Conservation (phyloP, 2,797 vertebrate species). For the Psittacula derbiana region DNA sequence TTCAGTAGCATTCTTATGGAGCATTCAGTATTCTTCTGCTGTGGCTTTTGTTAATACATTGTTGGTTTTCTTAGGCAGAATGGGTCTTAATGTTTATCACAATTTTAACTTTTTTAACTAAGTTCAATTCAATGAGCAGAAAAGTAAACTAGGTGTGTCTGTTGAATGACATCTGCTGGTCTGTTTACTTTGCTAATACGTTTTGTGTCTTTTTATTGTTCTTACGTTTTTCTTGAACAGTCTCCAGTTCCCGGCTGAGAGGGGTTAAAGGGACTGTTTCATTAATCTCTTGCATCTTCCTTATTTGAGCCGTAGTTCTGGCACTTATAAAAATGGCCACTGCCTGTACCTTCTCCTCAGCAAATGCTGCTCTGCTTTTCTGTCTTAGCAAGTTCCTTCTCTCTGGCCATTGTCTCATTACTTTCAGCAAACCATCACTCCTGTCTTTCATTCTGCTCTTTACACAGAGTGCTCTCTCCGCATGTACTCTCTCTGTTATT, state of each 20-base stretch:
- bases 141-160: not conserved
- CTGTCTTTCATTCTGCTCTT: not conserved
- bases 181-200: not conserved
- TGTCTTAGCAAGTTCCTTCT: not conserved
- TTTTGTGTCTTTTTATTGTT: not conserved
- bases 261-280: not conserved
- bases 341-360: not conserved
- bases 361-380: not conserved
- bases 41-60: not conserved
- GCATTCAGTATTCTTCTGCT: conserved; percentile 5
- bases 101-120: not conserved
- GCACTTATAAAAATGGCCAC: not conserved
- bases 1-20: conserved; percentile 24
- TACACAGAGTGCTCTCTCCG: not conserved
- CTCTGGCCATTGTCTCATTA: not conserved
- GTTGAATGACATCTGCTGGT: not conserved
- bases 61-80: conserved; percentile 6
- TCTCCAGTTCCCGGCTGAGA: not conserved
- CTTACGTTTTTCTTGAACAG: not conserved
- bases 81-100: not conserved
- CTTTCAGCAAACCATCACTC: not conserved
- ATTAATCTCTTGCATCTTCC: not conserved
- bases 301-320: not conserved
- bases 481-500: not conserved
- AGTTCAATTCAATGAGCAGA: not conserved